Conservation (phyloP, 1,140 invertebrate genomes). For the Mamestra configurata region DNA sequence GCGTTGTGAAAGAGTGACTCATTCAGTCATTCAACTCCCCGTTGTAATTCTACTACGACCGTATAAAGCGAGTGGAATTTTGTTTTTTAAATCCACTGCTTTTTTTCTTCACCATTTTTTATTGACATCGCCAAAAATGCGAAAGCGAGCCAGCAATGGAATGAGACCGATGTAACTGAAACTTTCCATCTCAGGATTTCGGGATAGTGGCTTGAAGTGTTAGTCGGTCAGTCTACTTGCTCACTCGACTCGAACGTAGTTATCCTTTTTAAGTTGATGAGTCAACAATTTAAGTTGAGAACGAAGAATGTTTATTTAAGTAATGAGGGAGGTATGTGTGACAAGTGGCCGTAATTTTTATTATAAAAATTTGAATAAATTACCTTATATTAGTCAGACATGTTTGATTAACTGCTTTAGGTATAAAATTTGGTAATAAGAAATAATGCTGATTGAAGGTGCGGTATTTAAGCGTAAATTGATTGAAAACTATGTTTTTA, state of each 20-base stretch:
- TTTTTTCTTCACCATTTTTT: background rate
- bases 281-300: conserved; percentile 62
- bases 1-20: conserved; percentile 77
- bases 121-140: background rate
- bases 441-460: background rate
- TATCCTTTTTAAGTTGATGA: conserved; percentile 80
- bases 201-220: conserved; percentile 52
- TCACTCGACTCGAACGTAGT: conserved; percentile 62
- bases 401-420: background rate
- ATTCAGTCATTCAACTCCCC: conserved; percentile 79
- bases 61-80: background rate
- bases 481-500: background rate
- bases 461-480: background rate
- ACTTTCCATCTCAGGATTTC: background rate
- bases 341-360: conserved; percentile 38
- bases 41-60: conserved; percentile 22
- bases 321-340: conserved; percentile 57
- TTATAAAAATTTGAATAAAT: conserved; percentile 33
- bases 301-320: conserved; percentile 60
- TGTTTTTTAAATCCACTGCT: conserved; percentile 26
- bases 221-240: conserved; percentile 74
- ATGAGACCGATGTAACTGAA: background rate
- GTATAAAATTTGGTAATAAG: conserved; percentile 5
- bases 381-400: conserved; percentile 10
- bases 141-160: conserved; percentile 17